Base-by-base conservation (phyloP, 1,140 invertebrate species). In the Ladona fulva region DNA sequence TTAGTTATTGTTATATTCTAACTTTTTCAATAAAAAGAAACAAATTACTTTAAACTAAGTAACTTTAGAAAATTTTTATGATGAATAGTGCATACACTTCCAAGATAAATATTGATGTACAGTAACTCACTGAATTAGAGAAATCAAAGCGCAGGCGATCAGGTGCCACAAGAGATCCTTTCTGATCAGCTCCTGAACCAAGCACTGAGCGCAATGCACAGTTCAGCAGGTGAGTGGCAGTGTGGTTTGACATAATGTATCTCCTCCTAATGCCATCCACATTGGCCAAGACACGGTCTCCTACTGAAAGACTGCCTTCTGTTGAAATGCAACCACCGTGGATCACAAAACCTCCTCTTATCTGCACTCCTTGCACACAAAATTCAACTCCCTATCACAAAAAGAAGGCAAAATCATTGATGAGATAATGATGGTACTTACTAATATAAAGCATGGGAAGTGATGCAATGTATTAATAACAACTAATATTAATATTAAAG, bases 181-280 rank as follows among this genome's bases (percentile, higher is more conserved):
- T 93, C 86, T 99, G 98, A 85, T 99, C 97, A 73, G 95, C 92
- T 82, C 97, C 95, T 79, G 91, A 91, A 12, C 94, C 92, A 24
- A 99, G 86, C 75, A 99, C 95, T 84, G 92, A 91, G 76, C 97
- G 88, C 59, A 99, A 87, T 29, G 95, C 96, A 87, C 93, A 96
- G 87, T 99, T 99, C 0, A 99, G 87, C 75, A 97, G 91, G 86
- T 99, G 98, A 0, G 98, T 99, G 25, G 95, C 98, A 25, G 98
- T 99, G 83, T 99, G 98, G 86, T 99, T 99, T 82, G 95, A 98
- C 98, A 99, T 99, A 25, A 99, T 89, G 8, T 94, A 85, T 81
- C 92, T 89, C 83, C 97, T 88, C 78, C 97, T 89, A 80, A 91
- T 88, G 77, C 90, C 90, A 86, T 99, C 97, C 79, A 99, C 89